Base-by-base conservation (phyloP, 2,797 vertebrate species). In the Melanogrammus aeglefinus region DNA sequence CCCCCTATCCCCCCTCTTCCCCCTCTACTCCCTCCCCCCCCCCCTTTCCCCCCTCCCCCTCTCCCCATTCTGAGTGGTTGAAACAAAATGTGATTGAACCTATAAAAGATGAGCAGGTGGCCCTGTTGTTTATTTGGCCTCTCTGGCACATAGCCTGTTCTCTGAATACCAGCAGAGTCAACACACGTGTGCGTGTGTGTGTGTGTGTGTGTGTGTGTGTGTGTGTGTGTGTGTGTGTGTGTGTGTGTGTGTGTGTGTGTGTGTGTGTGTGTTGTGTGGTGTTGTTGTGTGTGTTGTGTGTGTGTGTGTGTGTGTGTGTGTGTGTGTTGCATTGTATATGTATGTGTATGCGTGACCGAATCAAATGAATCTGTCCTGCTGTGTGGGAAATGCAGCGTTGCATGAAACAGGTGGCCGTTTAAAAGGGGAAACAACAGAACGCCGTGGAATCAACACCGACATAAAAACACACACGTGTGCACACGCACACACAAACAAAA, bases 61-160 rank as follows among this genome's bases (percentile, higher is more conserved):
- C 27, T 38, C 73, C 63, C 69, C 27, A 76, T 36, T 86, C 73
- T 88, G 82, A 83, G 85, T 79, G 85, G 75, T 44, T 51, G 84
- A 85, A 88, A 85, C 86, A 81, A 89, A 88, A 86, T 87, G 84
- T 85, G 88, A 91, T 87, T 87, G 84, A 82, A 87, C 89, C 88
- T 85, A 71, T 31, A 71, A 83, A 83, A 80, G 78, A 83, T 81
- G 87, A 91, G 79, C 88, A 91, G 89, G 90, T 91, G 89, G 83
- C 80, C 86, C 76, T 85, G 89, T 88, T 88, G 85, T 91, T 88
- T 86, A 73, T 44, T 66, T 83, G 87, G 79, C 76, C 73, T 87
- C 76, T 83, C 87, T 91, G 89, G 87, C 88, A 80, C 80, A 1
- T 0, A 81, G 86, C 89, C 89, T 75, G 69, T 73, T 77, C 80